phyloP scores from a whole-genome alignment of 2,113 vertebrate genomes.

The Capricornis sumatraensis region DNA sequence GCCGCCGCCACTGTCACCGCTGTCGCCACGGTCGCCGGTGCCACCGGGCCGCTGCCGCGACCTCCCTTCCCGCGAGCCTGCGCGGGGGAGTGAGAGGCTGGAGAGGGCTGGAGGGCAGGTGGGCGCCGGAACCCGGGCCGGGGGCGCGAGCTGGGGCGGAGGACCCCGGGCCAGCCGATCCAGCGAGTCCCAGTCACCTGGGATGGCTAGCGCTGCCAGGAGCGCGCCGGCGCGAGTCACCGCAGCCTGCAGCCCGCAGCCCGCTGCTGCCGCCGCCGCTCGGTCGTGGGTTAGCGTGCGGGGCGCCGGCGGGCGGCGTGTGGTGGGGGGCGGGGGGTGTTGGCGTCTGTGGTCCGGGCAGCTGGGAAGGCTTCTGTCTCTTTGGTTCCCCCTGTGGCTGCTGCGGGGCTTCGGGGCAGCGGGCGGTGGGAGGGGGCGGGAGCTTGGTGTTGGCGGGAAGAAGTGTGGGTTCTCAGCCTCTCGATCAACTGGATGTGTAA shows the following conservation, averaged over 20 bases:
- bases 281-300: slow-evolving; percentile 37
- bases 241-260: slow-evolving; percentile 32
- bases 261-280: slow-evolving; percentile 33
- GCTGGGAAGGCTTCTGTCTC: slow-evolving; percentile 71
- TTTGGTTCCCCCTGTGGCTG: slow-evolving; percentile 71
- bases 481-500: not conserved
- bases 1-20: slow-evolving; percentile 38
- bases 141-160: not conserved
- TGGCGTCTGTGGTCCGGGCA: slow-evolving; percentile 69
- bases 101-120: not conserved
- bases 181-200: slow-evolving; percentile 2
- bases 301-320: slow-evolving; percentile 53
- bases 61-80: slow-evolving; percentile 45
- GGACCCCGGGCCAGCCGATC: not conserved
- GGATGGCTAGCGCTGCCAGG: not conserved
- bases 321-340: slow-evolving; percentile 61
- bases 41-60: slow-evolving; percentile 63
- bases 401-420: slow-evolving; percentile 27
- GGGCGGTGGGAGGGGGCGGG: not conserved
- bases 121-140: not conserved
- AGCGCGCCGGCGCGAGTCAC: slow-evolving; percentile 8
- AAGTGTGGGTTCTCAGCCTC: not conserved
- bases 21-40: slow-evolving; percentile 56
- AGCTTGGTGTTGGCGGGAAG: not conserved
- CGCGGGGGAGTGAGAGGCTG: not conserved